Conservation (phyloP, 2,113 vertebrate species). For the Ciconia stormi region DNA sequence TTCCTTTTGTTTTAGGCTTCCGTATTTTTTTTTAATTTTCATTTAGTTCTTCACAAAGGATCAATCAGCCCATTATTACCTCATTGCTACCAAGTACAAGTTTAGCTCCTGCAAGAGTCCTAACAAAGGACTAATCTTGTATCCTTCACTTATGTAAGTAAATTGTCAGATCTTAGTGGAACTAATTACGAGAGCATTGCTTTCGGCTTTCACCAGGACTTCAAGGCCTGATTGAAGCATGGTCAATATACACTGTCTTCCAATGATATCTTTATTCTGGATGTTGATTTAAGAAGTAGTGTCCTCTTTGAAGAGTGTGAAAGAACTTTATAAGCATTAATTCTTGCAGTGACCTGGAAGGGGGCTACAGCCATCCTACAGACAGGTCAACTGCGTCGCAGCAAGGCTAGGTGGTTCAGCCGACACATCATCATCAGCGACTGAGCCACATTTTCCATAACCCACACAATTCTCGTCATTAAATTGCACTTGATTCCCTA, state of each 20-base stretch:
- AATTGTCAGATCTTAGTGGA: conserved; percentile 5
- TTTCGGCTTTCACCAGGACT: conserved; percentile 37
- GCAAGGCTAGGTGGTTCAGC: background rate
- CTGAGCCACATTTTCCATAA: background rate
- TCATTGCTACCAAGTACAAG: background rate
- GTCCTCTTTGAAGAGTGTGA: background rate
- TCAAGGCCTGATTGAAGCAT: conserved; percentile 20
- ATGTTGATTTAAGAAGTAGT: background rate
- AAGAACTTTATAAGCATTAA: background rate
- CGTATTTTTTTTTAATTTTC: background rate
- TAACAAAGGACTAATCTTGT: background rate
- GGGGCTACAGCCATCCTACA: background rate
- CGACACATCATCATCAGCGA: accelerated
- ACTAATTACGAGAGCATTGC: background rate
- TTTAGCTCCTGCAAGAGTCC: background rate
- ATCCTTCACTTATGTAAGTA: background rate
- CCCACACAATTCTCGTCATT: background rate
- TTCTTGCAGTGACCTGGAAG: background rate
- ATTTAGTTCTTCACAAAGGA: background rate
- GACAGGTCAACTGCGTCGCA: background rate
- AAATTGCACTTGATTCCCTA: background rate
- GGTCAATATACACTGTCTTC: background rate
- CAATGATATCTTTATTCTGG: background rate
- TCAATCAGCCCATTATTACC: background rate
- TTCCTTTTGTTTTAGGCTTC: background rate